These are phyloP conservation scores for Tachina lurida DNA, from an alignment of 2,888 invertebrate genomes.

Conservation along the genomic window DNA sequence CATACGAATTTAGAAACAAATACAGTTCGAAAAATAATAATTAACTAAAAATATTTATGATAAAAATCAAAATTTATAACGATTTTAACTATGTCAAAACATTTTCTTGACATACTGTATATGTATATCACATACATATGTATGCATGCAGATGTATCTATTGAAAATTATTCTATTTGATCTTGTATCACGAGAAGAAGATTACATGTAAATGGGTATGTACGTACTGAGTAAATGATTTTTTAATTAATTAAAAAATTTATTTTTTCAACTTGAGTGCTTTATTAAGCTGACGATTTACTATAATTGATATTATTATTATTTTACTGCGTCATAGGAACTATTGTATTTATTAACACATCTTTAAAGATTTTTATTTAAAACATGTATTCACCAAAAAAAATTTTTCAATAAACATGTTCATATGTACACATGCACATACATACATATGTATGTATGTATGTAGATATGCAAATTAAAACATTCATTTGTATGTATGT, in stretches of 20 bases:
- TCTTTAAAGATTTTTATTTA: background rate
- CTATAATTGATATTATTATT: background rate
- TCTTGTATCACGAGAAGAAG: background rate
- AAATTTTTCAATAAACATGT: background rate
- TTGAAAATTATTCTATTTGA: no score
- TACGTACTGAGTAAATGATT: background rate
- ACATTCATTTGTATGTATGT: no score
- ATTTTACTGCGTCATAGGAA: conserved; percentile 47
- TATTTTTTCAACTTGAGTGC: background rate
- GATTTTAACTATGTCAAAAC: no score
- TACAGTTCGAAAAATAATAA: no score
- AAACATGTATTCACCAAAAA: background rate
- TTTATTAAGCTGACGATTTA: background rate
- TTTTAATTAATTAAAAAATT: no score
- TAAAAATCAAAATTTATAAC: no score
- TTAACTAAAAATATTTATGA: no score
- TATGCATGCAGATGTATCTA: background rate
- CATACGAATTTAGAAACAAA: no score
- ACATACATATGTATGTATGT: background rate
- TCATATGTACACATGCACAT: background rate
- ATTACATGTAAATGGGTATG: background rate
- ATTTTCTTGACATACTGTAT: no score
- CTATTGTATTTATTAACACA: background rate
- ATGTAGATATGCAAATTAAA: no score
- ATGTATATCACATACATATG: background rate